A percentile compares a stretch with the other conserved stretches of the same genome.
phyloP scores from a whole-genome alignment of 2,113 vertebrate genomes.

The Thinocorus orbignyianus region DNA sequence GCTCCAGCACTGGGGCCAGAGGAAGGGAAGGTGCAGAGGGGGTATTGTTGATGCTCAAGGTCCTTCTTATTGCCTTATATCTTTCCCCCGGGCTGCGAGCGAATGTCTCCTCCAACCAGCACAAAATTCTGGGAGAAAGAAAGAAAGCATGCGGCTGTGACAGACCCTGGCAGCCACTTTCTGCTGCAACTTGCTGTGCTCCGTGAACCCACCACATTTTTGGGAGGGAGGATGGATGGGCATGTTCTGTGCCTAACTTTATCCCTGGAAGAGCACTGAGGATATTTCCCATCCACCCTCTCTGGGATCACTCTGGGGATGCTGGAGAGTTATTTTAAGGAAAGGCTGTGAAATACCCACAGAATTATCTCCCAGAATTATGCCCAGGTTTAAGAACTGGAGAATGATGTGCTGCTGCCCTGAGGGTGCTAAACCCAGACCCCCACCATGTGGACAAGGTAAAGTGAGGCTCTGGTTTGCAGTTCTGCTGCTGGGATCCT shows the following conservation, averaged over 20 bases:
- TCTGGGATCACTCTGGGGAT: too few relatives aligned
- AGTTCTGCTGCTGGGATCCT: not conserved
- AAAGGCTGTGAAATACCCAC: too few relatives aligned
- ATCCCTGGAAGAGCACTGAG: not conserved
- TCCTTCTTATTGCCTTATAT: accelerated
- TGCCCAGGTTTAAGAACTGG: not conserved
- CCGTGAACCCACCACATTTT: not conserved
- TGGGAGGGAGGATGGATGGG: not conserved
- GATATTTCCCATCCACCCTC: too few relatives aligned
- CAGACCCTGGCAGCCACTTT: accelerated
- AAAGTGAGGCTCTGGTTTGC: too few relatives aligned
- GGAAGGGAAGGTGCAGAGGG: accelerated
- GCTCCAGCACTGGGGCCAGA: accelerated
- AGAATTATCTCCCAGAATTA: too few relatives aligned
- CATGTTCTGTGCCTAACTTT: accelerated
- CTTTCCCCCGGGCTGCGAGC: not conserved
- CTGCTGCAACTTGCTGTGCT: accelerated
- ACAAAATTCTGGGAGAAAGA: slow-evolving; percentile 36
- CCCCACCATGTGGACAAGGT: accelerated
- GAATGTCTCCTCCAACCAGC: slow-evolving; percentile 50
- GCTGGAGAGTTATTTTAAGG: too few relatives aligned
- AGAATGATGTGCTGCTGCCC: accelerated
- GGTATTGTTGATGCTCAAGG: accelerated
- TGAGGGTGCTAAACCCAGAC: not conserved
- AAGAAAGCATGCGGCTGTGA: accelerated